Evolutionary conservation across 1,140 invertebrate species (phyloP).

Genomic region (Meteorus sp.): DNA sequence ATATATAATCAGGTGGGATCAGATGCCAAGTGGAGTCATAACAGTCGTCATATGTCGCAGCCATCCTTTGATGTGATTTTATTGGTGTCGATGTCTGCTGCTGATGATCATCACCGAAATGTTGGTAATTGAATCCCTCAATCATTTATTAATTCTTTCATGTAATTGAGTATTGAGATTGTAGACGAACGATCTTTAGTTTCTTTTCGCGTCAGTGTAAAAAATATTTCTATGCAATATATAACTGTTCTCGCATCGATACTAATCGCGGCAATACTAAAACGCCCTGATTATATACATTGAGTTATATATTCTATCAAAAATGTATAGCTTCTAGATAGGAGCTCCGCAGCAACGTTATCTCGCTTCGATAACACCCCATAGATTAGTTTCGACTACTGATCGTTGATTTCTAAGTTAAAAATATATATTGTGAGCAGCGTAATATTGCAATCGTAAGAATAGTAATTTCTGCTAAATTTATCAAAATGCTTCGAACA

Average conservation of each 20-base stretch:
- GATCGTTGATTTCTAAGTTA: conserved; percentile 29
- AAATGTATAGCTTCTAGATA: conserved; percentile 57
- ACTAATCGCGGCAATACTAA: conserved; percentile 16
- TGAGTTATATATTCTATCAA: conserved; percentile 54
- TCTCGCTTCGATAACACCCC: conserved; percentile 46
- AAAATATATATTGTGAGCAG: not conserved
- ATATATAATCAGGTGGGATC: conserved; percentile 70
- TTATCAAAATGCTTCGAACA: too few species aligned
- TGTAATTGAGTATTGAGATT: too few species aligned
- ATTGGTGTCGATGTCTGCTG: conserved; percentile 2
- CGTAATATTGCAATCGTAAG: not conserved
- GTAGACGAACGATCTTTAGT: too few species aligned
- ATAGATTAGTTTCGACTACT: conserved; percentile 51
- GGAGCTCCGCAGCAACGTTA: conserved; percentile 56
- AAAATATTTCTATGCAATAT: not conserved
- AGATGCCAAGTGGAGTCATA: conserved; percentile 71
- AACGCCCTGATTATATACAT: conserved; percentile 10
- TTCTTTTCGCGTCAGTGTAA: too few species aligned
- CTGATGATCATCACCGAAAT: conserved; percentile 15
- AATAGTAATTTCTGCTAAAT: not conserved
- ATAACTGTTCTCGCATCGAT: not conserved
- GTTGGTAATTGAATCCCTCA: conserved; percentile 18
- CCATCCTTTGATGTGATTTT: too few species aligned
- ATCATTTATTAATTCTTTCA: not conserved
- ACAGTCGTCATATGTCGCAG: conserved; percentile 60